Evolutionary conservation across 2,888 invertebrate genomes (phyloP).

Genomic region (Spatulosminthurus flaviceps): DNA sequence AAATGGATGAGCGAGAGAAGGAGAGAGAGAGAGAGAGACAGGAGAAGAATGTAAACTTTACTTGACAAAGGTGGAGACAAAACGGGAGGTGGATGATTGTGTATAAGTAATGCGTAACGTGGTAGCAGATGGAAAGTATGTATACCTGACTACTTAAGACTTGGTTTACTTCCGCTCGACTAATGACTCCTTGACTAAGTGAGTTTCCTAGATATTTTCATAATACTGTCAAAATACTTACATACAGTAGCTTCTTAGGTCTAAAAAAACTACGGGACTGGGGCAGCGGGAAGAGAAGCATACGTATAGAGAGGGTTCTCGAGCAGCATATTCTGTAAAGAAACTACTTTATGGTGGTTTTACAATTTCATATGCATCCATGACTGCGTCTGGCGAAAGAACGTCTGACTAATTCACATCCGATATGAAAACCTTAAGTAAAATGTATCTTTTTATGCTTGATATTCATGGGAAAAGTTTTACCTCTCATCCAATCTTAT

Average conservation of each 20-base stretch:
- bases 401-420: conserved; percentile 48
- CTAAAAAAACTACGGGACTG: not conserved
- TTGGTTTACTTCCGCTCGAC: conserved; percentile 35
- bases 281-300: not conserved
- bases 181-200: conserved; percentile 41
- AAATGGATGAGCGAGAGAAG: not conserved
- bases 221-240: conserved; percentile 30
- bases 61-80: conserved; percentile 24
- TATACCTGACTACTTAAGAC: not conserved
- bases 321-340: conserved; percentile 27
- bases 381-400: conserved; percentile 33
- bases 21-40: not conserved
- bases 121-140: not conserved
- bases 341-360: conserved; percentile 32
- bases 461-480: conserved; percentile 49
- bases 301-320: conserved; percentile 1
- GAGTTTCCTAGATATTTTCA: conserved; percentile 34
- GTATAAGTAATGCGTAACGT: not conserved
- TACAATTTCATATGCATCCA: conserved; percentile 36
- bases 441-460: conserved; percentile 47
- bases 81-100: conserved; percentile 9
- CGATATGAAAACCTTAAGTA: conserved; percentile 47
- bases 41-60: conserved; percentile 1
- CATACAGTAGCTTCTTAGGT: conserved; percentile 1
- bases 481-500: conserved; percentile 38